These are phyloP conservation scores for Perca flavescens DNA, from an alignment of 2,113 vertebrate genomes.

Conservation along the genomic window DNA sequence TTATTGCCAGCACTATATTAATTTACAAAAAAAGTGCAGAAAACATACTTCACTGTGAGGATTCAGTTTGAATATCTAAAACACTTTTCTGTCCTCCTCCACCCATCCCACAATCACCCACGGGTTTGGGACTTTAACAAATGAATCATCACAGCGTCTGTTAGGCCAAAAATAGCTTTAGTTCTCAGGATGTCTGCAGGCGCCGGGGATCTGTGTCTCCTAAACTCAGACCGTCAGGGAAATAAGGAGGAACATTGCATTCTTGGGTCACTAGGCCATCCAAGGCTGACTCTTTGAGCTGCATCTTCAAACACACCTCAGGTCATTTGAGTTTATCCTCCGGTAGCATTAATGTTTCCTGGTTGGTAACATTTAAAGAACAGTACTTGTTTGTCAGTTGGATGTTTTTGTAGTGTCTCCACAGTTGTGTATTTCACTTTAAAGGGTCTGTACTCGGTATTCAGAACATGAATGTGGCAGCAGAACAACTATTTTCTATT, in stretches of 20 bases:
- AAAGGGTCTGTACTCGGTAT: not conserved
- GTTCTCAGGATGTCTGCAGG: conserved; percentile 34
- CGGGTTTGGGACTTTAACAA: conserved; percentile 56
- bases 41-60: no score
- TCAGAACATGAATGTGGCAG: no score
- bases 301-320: conserved; percentile 10
- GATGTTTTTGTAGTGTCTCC: not conserved
- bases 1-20: not conserved
- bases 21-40: not conserved
- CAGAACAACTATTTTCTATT: no score
- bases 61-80: conserved; percentile 12
- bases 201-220: conserved; percentile 23
- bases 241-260: conserved; percentile 11
- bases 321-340: not conserved
- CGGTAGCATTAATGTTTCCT: conserved; percentile 10
- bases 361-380: conserved; percentile 20
- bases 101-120: not conserved
- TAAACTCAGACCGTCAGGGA: conserved; percentile 26
- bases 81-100: not conserved
- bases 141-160: conserved; percentile 42
- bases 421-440: not conserved
- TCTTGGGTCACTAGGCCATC: conserved; percentile 7
- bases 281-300: not conserved
- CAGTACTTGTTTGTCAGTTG: not conserved
- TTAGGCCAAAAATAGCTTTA: conserved; percentile 43